phyloP scores from a whole-genome alignment of 2,888 invertebrate species.

The Pyrgus malvae region DNA sequence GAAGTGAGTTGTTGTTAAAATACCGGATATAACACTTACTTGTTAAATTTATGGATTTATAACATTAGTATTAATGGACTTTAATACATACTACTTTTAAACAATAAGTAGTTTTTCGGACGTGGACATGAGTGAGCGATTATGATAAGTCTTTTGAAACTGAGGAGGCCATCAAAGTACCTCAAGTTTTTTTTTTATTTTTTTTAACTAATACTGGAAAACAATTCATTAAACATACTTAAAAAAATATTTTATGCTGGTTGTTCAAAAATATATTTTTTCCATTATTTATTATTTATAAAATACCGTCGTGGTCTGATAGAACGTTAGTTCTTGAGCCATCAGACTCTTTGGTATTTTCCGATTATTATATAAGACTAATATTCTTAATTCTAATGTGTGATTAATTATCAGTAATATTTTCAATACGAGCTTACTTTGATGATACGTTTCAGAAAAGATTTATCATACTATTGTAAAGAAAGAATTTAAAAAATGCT shows the following conservation, averaged over 20 bases:
- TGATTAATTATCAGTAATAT: neutral
- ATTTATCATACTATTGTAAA: slow-evolving; percentile 39
- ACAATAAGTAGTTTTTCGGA: slow-evolving; percentile 39
- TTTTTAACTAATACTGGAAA: slow-evolving; percentile 1
- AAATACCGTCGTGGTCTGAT: slow-evolving; percentile 70
- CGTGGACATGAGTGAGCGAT: slow-evolving; percentile 52
- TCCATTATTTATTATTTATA: slow-evolving; percentile 34
- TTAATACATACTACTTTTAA: slow-evolving; percentile 11
- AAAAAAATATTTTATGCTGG: too few species aligned
- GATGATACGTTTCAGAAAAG: slow-evolving; percentile 40
- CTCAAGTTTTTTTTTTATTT: slow-evolving; percentile 5
- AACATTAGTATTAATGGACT: slow-evolving; percentile 6
- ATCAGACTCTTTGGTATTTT: slow-evolving; percentile 68
- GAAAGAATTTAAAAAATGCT: neutral
- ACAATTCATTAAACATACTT: too few species aligned
- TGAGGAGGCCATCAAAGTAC: slow-evolving; percentile 68
- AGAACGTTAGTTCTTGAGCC: slow-evolving; percentile 77
- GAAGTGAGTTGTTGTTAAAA: neutral
- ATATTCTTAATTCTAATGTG: neutral
- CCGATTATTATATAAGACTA: slow-evolving; percentile 10
- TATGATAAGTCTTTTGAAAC: slow-evolving; percentile 55
- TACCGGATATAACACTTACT: neutral
- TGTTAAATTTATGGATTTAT: slow-evolving; percentile 9
- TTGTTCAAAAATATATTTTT: slow-evolving; percentile 1
- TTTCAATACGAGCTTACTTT: slow-evolving; percentile 17